Percentiles rank a stretch among this genome's conserved stretches.
Evolutionary conservation across 2,888 invertebrate genomes (phyloP).

Genomic region (Pristionchus exspectatus): DNA sequence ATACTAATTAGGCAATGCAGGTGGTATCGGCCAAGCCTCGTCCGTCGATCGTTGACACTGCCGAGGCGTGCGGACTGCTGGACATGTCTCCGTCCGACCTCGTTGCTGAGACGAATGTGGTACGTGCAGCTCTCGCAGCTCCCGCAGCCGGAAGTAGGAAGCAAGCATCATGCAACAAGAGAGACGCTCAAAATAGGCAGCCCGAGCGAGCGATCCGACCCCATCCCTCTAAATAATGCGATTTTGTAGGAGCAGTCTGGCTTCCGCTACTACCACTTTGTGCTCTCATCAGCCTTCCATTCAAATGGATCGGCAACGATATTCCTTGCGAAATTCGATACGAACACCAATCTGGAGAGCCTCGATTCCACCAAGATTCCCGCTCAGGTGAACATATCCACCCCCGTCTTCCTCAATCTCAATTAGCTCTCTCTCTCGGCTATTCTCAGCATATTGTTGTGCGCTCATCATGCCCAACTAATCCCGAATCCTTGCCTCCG

Average conservation of each 20-base stretch:
- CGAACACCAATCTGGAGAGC: slow-evolving; percentile 74
- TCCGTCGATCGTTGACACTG: slow-evolving; percentile 75
- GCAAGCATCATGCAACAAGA: neutral
- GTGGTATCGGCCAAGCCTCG: slow-evolving; percentile 58
- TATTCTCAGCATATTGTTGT: neutral
- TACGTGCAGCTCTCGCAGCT: slow-evolving; percentile 17
- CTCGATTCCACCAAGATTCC: slow-evolving; percentile 67
- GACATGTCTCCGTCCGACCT: slow-evolving; percentile 74
- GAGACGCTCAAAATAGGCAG: neutral
- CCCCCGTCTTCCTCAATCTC: neutral
- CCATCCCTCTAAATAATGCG: neutral
- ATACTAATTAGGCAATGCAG: neutral
- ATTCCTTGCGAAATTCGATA: slow-evolving; percentile 75
- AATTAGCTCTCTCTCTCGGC: neutral
- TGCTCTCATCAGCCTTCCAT: slow-evolving; percentile 68
- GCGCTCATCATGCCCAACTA: neutral
- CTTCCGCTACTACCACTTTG: slow-evolving; percentile 74
- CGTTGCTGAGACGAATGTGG: slow-evolving; percentile 70
- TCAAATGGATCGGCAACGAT: slow-evolving; percentile 64
- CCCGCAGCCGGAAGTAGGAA: neutral
- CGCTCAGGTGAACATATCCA: neutral
- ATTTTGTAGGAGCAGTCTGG: slow-evolving; percentile 59
- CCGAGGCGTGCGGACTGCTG: slow-evolving; percentile 72
- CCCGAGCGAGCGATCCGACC: neutral
- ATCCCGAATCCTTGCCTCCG: neutral